Evolutionary conservation across 37 sponge, comb jelly and placozoan species (phyloP).

Genomic region (Beroe forskalii): DNA sequence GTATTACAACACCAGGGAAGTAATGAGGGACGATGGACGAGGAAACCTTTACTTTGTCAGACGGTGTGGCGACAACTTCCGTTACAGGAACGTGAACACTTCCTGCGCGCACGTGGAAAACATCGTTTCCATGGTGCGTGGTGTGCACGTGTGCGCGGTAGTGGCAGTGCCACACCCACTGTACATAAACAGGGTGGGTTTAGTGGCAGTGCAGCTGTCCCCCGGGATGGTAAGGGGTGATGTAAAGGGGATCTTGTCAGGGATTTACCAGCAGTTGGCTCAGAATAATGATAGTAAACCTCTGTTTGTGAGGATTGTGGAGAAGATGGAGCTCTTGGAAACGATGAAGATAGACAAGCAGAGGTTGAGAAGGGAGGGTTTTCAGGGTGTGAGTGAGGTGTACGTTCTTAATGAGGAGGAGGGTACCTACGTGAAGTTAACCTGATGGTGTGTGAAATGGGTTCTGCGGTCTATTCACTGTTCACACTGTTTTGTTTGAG

Average conservation of each 20-base stretch:
- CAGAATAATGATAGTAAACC: neutral
- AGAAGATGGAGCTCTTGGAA: neutral
- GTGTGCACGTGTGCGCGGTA: neutral
- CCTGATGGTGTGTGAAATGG: too few species aligned
- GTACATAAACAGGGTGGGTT: neutral
- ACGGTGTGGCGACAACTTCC: neutral
- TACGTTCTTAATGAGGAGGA: neutral
- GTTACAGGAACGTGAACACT: neutral
- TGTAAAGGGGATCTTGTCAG: too few species aligned
- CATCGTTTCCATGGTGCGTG: neutral
- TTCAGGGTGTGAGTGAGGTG: neutral
- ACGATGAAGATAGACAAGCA: slow-evolving; percentile 17
- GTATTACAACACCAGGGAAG: neutral
- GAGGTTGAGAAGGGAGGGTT: slow-evolving; percentile 14
- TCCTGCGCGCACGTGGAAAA: neutral
- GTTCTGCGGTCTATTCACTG: too few species aligned
- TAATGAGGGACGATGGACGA: slow-evolving; percentile 6
- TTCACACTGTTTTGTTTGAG: too few species aligned
- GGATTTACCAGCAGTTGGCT: neutral
- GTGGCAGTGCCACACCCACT: neutral
- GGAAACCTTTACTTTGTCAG: neutral
- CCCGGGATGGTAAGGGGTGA: too few species aligned
- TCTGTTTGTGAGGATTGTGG: neutral
- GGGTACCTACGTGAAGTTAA: neutral
- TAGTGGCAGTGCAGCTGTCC: too few species aligned